A percentile compares a stretch with the other conserved stretches of the same genome.
These are phyloP conservation scores for Eptesicus fuscus DNA, from an alignment of 2,113 vertebrate species.

Conservation along the genomic window DNA sequence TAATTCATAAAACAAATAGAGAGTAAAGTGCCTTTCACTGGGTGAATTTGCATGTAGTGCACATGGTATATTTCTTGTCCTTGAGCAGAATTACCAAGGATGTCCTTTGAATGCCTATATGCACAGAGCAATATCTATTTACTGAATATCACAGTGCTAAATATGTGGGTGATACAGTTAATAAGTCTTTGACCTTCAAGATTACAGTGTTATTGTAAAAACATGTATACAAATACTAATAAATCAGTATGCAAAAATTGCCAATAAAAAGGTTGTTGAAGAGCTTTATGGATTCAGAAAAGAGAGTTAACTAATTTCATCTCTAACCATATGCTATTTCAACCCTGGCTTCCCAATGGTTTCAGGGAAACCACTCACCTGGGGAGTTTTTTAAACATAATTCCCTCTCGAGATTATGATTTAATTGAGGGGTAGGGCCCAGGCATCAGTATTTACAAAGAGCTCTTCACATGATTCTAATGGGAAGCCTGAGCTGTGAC, in stretches of 20 bases:
- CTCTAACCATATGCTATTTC: background rate
- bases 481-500: background rate
- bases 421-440: background rate
- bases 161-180: background rate
- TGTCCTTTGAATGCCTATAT: background rate
- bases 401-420: background rate
- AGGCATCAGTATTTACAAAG: background rate
- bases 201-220: background rate
- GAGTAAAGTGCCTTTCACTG: background rate
- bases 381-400: background rate
- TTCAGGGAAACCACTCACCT: background rate
- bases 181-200: background rate
- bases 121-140: conserved; percentile 1
- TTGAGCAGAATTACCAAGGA: background rate
- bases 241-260: background rate
- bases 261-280: background rate
- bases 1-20: background rate
- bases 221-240: background rate
- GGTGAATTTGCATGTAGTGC: background rate
- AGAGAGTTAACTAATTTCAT: background rate
- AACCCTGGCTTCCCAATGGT: background rate
- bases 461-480: background rate
- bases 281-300: background rate
- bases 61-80: background rate
- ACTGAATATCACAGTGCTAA: background rate